A percentile compares a stretch with the other conserved stretches of the same genome.
Conservation (phyloP, 2,113 vertebrate species). For the Engraulis encrasicolus region DNA sequence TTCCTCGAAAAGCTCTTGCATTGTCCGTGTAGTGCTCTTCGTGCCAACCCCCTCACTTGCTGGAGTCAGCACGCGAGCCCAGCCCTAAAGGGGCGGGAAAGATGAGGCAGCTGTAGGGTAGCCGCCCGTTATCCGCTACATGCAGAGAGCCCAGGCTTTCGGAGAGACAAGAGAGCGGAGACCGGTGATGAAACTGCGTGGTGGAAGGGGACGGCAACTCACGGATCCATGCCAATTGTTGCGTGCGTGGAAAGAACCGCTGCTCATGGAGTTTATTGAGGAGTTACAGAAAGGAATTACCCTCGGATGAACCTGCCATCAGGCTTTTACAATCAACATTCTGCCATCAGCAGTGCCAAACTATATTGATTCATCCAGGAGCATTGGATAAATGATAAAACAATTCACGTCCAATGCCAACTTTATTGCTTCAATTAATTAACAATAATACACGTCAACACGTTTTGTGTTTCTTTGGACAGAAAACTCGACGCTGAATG, state of each 20-base stretch:
- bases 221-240: constrained; percentile 6
- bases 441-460: too few relatives aligned
- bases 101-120: constrained; percentile 61
- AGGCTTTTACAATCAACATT: neutral
- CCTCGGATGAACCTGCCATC: neutral
- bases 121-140: constrained; percentile 70
- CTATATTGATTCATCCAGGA: neutral
- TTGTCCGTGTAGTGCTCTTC: neutral
- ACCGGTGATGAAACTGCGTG: constrained; percentile 73
- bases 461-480: neutral
- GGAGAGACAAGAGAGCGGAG: constrained; percentile 51
- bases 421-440: neutral
- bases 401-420: neutral
- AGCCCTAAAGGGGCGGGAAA: constrained; percentile 74
- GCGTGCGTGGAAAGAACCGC: neutral
- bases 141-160: constrained; percentile 69
- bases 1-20: neutral
- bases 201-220: constrained; percentile 58
- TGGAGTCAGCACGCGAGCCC: constrained; percentile 51
- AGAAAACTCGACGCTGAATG: neutral
- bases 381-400: neutral
- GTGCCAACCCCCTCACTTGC: constrained; percentile 13
- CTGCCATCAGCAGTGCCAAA: neutral
- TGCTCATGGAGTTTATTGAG: neutral
- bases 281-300: neutral